These are phyloP conservation scores for Pteronura brasiliensis DNA, from an alignment of 2,113 vertebrate genomes.

Conservation along the genomic window DNA sequence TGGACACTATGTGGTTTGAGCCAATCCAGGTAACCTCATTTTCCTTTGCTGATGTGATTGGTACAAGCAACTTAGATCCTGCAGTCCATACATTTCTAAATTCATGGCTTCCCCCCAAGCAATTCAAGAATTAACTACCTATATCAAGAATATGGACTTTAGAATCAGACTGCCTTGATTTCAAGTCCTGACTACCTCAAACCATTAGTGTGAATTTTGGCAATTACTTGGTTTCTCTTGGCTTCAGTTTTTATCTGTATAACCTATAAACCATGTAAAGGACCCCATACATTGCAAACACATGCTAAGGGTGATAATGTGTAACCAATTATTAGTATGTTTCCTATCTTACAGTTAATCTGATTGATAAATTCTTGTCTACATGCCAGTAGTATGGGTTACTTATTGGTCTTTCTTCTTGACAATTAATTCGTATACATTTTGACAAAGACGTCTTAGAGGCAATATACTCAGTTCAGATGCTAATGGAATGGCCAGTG, in stretches of 20 bases:
- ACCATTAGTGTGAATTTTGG: not conserved
- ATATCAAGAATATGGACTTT: not conserved
- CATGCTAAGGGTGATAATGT: not conserved
- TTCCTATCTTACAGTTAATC: not conserved
- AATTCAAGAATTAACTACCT: not conserved
- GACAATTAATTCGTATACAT: not conserved
- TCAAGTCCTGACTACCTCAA: not conserved
- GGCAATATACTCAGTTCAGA: not conserved
- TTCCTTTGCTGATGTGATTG: not conserved
- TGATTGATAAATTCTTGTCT: not conserved
- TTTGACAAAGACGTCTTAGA: not conserved
- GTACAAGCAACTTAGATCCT: not conserved
- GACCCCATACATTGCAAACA: not conserved
- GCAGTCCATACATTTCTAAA: not conserved
- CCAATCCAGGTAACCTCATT: not conserved
- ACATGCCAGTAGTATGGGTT: not conserved
- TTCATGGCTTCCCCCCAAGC: not conserved
- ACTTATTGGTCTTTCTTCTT: not conserved
- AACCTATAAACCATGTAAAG: not conserved
- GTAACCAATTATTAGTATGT: not conserved
- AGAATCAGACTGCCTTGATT: not conserved
- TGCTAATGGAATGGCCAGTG: not conserved
- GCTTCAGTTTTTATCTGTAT: not conserved
- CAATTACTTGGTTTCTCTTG: not conserved
- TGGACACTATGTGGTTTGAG: not conserved